Conservation (phyloP, 1,140 invertebrate species). For the Leucophenga varia region DNA sequence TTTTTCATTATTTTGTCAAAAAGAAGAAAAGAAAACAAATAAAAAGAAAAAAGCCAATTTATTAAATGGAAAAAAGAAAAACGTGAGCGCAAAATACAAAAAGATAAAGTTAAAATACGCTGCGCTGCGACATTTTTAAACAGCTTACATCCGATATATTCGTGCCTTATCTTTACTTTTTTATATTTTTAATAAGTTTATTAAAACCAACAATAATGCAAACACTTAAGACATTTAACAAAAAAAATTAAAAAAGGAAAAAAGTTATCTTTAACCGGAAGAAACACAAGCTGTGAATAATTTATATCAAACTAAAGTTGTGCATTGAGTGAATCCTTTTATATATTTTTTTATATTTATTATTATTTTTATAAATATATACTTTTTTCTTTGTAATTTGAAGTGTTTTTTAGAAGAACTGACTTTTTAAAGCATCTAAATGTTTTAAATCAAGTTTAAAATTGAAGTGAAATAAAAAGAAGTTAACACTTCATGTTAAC, state of each 20-base stretch:
- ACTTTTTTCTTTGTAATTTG: too few relatives aligned
- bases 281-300: background rate
- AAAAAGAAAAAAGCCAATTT: background rate
- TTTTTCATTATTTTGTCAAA: conserved; percentile 52
- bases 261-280: conserved; percentile 24
- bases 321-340: too few relatives aligned
- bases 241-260: conserved; percentile 7
- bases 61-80: too few relatives aligned
- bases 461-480: too few relatives aligned
- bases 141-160: conserved; percentile 34
- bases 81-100: conserved; percentile 1
- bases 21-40: conserved; percentile 7
- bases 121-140: conserved; percentile 24
- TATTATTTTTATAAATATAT: too few relatives aligned
- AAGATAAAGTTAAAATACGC: conserved; percentile 7
- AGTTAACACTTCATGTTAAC: too few relatives aligned
- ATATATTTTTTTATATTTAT: too few relatives aligned
- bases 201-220: conserved; percentile 34
- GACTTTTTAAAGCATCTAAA: too few relatives aligned
- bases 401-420: too few relatives aligned
- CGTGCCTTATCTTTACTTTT: too few relatives aligned
- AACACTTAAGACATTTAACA: conserved; percentile 30
- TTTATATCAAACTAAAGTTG: too few relatives aligned
- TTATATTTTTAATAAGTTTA: conserved; percentile 44
- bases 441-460: too few relatives aligned